Conservation (phyloP, 2,888 invertebrate genomes). For the Nysson spinosus region DNA sequence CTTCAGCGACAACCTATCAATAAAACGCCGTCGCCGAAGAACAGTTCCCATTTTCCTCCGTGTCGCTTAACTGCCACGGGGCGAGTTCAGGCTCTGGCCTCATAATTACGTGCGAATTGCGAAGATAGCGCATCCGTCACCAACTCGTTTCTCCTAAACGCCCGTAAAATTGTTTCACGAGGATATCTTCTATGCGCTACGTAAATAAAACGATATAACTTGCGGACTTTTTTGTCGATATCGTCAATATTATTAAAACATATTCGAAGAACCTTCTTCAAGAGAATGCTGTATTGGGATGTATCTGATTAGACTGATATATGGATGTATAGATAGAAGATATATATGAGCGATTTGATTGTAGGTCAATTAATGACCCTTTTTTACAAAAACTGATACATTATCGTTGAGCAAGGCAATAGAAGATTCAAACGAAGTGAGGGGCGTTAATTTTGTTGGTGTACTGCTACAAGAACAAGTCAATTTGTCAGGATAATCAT, state of each 20-base stretch:
- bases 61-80: slow-evolving; percentile 13
- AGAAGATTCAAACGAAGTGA: no score
- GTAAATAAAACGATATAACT: background rate
- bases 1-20: slow-evolving; percentile 55
- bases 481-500: slow-evolving; percentile 31
- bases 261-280: no score
- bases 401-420: no score
- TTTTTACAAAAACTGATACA: background rate
- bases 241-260: no score
- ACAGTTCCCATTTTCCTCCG: slow-evolving; percentile 40
- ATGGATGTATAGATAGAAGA: no score
- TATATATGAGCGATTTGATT: background rate
- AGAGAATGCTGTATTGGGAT: no score
- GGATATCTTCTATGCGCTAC: background rate
- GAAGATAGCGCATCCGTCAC: slow-evolving; percentile 26
- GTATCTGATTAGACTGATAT: no score
- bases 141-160: background rate
- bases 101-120: slow-evolving; percentile 37
- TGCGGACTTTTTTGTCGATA: background rate
- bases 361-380: background rate
- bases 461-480: background rate
- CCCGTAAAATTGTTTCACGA: background rate
- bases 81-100: slow-evolving; percentile 16
- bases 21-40: slow-evolving; percentile 52
- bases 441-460: no score